Base-by-base conservation (phyloP, 2,888 invertebrate genomes). In the Clistopyga incitator region DNA sequence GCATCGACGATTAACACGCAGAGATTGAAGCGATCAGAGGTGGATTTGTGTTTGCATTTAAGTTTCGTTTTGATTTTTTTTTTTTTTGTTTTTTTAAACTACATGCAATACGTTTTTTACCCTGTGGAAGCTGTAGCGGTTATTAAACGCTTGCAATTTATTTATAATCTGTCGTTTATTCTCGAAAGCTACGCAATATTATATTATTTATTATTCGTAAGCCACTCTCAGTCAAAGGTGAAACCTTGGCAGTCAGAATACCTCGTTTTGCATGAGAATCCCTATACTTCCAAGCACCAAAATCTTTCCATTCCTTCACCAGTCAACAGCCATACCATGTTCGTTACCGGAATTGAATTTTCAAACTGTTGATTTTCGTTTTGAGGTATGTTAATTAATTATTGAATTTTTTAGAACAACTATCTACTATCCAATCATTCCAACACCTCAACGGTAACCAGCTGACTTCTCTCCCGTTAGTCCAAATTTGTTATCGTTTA, bases 231-330 rank as follows among this genome's bases (percentile, higher is more conserved):
- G 34, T 47, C 25, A 20, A 25, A 65, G 59, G 25, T 77, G 47
- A 71, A 82, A 83, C 65, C 59, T 86, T 64, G 70, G 64, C 82
- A 85, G 84, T 87, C 84, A 82, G 78, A 88, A 87, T 87, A 88
- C 86, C 86, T 86, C 84, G 67, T 56, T 71, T 76, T 52, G 54
- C 68, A 68, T 52, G 52, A 74, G 25, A 78, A 70, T 74, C 65
- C 68, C 67, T 81, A 80, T 71, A 80, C 23, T 70, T 42, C 72
- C 25, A 75, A 84, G 77, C 77, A 80, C 80, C 82, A 52, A 72
- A 84, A 52, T 59, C 38, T 45, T 70, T 64, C 80, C 80, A 84
- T 80, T 84, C 84, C 72, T 70, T 72, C 77, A 84, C 77, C 84
- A 78, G 42, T 54, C 74, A 84, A 78, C 83, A 83, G 74, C 77